Conservation (phyloP, 1,140 invertebrate genomes). For the Drosophila ercepeae region DNA sequence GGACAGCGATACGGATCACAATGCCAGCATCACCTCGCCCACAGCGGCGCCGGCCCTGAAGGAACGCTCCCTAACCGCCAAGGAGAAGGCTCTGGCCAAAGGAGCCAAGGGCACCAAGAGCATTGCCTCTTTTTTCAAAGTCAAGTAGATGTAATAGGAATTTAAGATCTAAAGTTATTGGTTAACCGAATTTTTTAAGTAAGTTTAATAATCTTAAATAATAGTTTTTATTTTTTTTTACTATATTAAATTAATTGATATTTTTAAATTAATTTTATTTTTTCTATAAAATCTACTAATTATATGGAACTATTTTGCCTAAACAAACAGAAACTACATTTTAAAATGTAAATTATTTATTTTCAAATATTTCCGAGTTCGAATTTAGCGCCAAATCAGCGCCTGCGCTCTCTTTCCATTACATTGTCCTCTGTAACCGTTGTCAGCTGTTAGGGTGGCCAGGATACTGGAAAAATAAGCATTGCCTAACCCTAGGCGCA, state of each 20-base stretch:
- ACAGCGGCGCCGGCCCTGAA: constrained; percentile 72
- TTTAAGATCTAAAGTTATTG: not conserved
- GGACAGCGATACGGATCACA: constrained; percentile 51
- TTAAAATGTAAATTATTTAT: too few relatives aligned
- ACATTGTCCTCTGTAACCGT: not conserved
- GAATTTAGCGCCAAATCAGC: constrained; percentile 3
- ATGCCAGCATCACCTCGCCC: constrained; percentile 31
- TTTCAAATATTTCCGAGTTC: too few relatives aligned
- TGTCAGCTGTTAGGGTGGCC: constrained; percentile 32
- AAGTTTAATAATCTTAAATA: not conserved
- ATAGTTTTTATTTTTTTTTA: not conserved
- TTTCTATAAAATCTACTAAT: not conserved
- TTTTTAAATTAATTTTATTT: too few relatives aligned
- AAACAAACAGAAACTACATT: too few relatives aligned
- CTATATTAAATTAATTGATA: not conserved
- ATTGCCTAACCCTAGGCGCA: constrained; percentile 4
- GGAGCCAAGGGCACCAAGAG: constrained; percentile 89
- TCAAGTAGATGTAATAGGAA: constrained; percentile 30
- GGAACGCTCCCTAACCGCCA: constrained; percentile 85
- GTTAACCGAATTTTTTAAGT: not conserved
- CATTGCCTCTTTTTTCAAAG: constrained; percentile 90
- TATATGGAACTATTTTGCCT: too few relatives aligned
- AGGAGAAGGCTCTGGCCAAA: constrained; percentile 89
- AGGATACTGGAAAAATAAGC: not conserved
- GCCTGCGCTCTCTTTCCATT: constrained; percentile 10